phyloP scores from a whole-genome alignment of 1,140 invertebrate species.

The Zaprionus davidi region DNA sequence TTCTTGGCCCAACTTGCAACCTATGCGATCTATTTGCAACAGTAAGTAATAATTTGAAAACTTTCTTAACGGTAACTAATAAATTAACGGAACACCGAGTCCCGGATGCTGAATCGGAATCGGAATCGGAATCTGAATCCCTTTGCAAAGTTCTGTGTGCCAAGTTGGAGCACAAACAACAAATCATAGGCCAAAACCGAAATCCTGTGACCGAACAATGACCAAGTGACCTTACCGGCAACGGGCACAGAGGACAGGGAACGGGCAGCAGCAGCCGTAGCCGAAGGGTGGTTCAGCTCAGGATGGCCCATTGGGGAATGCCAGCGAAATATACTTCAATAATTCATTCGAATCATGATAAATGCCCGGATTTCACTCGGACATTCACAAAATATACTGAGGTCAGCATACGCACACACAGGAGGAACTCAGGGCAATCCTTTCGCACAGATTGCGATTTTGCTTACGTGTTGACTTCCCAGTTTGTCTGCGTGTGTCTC shows the following conservation, averaged over 20 bases:
- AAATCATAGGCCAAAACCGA: not conserved
- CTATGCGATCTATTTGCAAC: not conserved
- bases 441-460: constrained; percentile 49
- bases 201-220: constrained; percentile 31
- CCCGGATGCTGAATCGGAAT: not conserved
- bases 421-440: constrained; percentile 17
- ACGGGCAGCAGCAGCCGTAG: not conserved
- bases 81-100: constrained; percentile 22
- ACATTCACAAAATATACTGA: constrained; percentile 57
- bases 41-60: constrained; percentile 30
- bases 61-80: constrained; percentile 28
- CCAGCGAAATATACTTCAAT: constrained; percentile 55
- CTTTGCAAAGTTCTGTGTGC: not conserved
- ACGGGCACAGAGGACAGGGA: not conserved
- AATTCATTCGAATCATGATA: constrained; percentile 62
- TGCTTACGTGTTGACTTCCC: constrained; percentile 54
- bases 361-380: constrained; percentile 54
- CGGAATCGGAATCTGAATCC: constrained; percentile 11
- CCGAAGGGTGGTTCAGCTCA: not conserved
- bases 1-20: not conserved
- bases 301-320: constrained; percentile 47
- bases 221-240: constrained; percentile 34
- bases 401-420: constrained; percentile 41
- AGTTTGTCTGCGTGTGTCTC: constrained; percentile 11
- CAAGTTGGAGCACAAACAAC: not conserved